A percentile compares a stretch with the other conserved stretches of the same genome.
Evolutionary conservation across 2,888 invertebrate genomes (phyloP).

Genomic region (Tetramorium bicarinatum): DNA sequence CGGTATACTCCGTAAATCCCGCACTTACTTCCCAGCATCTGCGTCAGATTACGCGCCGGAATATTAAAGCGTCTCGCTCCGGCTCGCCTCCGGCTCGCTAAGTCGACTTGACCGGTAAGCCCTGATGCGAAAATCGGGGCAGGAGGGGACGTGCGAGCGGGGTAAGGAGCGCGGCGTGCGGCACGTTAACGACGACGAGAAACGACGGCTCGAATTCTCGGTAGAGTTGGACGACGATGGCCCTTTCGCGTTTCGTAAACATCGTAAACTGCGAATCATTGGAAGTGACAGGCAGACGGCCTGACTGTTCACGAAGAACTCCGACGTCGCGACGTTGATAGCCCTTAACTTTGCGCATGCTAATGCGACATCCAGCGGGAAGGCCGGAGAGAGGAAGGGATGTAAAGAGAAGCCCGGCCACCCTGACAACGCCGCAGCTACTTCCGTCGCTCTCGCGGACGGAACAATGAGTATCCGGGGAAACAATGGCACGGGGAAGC

Average conservation of each 20-base stretch:
- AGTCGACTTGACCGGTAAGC: conserved; percentile 47
- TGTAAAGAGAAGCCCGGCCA: conserved; percentile 9
- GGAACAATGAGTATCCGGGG: conserved; percentile 53
- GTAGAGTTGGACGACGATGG: conserved; percentile 49
- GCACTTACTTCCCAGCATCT: conserved; percentile 52
- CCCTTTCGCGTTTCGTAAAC: conserved; percentile 58
- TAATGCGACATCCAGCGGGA: conserved; percentile 52
- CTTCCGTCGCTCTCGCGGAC: conserved; percentile 32
- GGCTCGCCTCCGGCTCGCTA: conserved; percentile 8
- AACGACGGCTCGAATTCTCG: conserved; percentile 44
- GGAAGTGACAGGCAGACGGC: conserved; percentile 53
- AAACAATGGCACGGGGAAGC: conserved; percentile 44
- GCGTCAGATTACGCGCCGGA: conserved; percentile 52
- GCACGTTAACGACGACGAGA: conserved; percentile 48
- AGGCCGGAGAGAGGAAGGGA: not conserved
- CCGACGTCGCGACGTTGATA: conserved; percentile 57
- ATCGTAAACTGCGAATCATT: conserved; percentile 58
- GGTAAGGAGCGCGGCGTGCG: not conserved
- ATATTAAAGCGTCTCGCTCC: conserved; percentile 46
- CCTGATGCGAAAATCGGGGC: conserved; percentile 11
- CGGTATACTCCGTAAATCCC: conserved; percentile 53
- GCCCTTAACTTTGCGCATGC: conserved; percentile 58
- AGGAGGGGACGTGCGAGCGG: not conserved
- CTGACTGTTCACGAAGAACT: conserved; percentile 56
- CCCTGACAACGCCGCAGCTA: conserved; percentile 49